Evolutionary conservation across 2,113 vertebrate genomes (phyloP), one percentile per base, ranked within the genome.

Genomic region (Oreochromis niloticus): DNA sequence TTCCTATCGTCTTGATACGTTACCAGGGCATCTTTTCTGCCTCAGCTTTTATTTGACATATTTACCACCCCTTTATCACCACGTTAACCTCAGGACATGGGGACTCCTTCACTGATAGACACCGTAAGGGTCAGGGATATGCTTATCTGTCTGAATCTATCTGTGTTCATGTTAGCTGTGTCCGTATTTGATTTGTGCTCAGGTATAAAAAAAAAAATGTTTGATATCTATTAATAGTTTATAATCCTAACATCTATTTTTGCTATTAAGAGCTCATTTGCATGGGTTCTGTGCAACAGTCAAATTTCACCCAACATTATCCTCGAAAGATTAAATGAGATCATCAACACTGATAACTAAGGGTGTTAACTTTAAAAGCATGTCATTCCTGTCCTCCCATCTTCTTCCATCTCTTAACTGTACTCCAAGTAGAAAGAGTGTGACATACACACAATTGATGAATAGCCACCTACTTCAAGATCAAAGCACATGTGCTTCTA

Each of bases 221-320:
- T 81, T 88, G 79, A 90, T 87, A 55, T 88, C 39, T 87, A 83
- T 90, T 73, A 84, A 90, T 87, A 68, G 82, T 73, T 82, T 59
- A 80, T 11, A 54, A 84, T 83, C 57, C n/a, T 16, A 73, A 39
- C 52, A 85, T 88, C 88, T 90, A 88, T 91, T 87, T 92, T 88
- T 82, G 54, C 75, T 83, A 85, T 50, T 19, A 88, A 78, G 24
- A 61, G 56, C 46, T 81, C 12, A 34, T 56, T 68, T 88, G 83
- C 39, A 32, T 55, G 71, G 48, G 2, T 56, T 87, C 48, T 48
- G 80, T 54, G 24, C 12, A 55, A 61, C 39, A 81, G 55, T 84
- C 81, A 66, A 36, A 81, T 78, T 48, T 73, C 57, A 48, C 17
- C 61, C 17, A 43, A 17, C 30, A 30, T 54, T 83, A 19, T 34